Base-by-base conservation (phyloP, 2,797 vertebrate species). In the Poeciliopsis turneri region DNA sequence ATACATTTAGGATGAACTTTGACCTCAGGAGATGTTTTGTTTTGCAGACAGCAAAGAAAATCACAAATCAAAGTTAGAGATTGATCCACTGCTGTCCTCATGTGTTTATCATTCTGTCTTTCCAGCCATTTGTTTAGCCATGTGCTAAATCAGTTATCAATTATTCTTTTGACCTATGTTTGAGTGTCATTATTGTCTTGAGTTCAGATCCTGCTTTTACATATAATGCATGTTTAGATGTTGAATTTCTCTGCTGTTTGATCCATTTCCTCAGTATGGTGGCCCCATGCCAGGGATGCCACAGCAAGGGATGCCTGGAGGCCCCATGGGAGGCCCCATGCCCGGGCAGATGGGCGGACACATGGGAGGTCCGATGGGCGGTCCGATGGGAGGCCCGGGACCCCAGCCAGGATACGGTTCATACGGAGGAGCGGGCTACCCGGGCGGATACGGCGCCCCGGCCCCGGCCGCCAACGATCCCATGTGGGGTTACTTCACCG, bases 401-500 rank as follows among this genome's bases (percentile, higher is more conserved):
- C 80, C 88, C 15, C 90, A 87, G 20, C 94, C 88, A 64, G 95
- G 92, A 18, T 95, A 90, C 61, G 51, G 83, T 5, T 64, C 59
- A 6, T 64, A 36, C 4, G 79, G 82, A 0, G 90, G 82, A 0
- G 94, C 94, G 39, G 90, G 86, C 1, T 97, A 90, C 75, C 83
- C 93, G 4, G 93, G 91, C 6, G 74, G 84, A 15, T 97, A 90
- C 4, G 92, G 94, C 0, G 90, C 93, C 23, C 85, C 93, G 0
- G 39, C 81, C 0, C 83, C 88, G 0, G 76, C 94, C 36, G 92
- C 90, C 45, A 95, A 91, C 30, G 97, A 96, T 77, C 95, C 96
- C 1, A 95, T 97, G 96, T 97, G 95, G 96, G 88, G 93, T 8
- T 98, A 96, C 88, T 97, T 97, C 80, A 96, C 95, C 25, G 94